These are phyloP conservation scores for Drosophila algonquin DNA, from an alignment of 2,888 invertebrate species.

Conservation along the genomic window DNA sequence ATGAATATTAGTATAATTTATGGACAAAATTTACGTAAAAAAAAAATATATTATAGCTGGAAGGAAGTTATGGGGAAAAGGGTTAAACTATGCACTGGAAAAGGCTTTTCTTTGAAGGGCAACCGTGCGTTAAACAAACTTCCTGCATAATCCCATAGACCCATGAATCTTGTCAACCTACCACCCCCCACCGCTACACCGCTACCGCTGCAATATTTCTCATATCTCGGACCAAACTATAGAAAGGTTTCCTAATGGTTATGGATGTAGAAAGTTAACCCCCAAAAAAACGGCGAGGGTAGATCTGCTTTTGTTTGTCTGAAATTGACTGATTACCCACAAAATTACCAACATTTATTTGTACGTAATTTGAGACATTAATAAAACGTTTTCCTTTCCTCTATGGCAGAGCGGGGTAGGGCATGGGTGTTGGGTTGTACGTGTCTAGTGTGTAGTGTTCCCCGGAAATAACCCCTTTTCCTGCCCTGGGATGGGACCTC, in stretches of 20 bases:
- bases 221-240: neutral
- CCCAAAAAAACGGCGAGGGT: slow-evolving; percentile 31
- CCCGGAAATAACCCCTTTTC: slow-evolving; percentile 54
- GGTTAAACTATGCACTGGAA: slow-evolving; percentile 45
- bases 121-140: slow-evolving; percentile 63
- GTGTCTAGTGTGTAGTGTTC: slow-evolving; percentile 29
- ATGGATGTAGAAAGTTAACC: slow-evolving; percentile 47
- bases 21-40: slow-evolving; percentile 27
- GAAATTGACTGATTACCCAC: slow-evolving; percentile 82
- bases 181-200: neutral
- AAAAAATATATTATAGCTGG: slow-evolving; percentile 8
- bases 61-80: slow-evolving; percentile 24
- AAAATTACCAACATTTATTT: slow-evolving; percentile 78
- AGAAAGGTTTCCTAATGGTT: too few relatives aligned
- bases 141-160: slow-evolving; percentile 48
- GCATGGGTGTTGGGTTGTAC: neutral
- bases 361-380: slow-evolving; percentile 74
- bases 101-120: slow-evolving; percentile 37
- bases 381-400: slow-evolving; percentile 50
- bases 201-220: neutral
- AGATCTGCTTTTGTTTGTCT: slow-evolving; percentile 60
- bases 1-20: slow-evolving; percentile 40
- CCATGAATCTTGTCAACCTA: slow-evolving; percentile 39
- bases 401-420: neutral
- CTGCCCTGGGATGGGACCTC: slow-evolving; percentile 12